Base-by-base conservation (phyloP, 1,140 invertebrate species). In the Potamilus streckersoni region DNA sequence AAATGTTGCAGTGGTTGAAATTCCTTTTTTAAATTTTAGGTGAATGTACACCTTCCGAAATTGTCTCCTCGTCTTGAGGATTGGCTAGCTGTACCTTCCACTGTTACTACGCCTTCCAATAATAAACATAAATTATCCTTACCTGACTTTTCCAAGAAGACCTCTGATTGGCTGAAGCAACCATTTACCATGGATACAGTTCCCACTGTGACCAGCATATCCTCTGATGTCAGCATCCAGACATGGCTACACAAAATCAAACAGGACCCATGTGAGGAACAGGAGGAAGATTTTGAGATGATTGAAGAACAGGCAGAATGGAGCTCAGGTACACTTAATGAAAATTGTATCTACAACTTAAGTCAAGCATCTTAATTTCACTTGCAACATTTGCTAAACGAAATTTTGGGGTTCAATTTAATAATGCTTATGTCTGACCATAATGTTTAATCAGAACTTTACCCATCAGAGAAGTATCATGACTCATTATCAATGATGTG, bases 241-340 rank as follows among this genome's bases (percentile, higher is more conserved):
- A 77, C 69, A 15, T 77, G 75, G 75, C 69, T 77, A 14, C 69
- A 71, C 69, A 77, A 77, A 55, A 77, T 77, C 55, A 77, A 77
- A 27, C 75, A 72, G 60, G 68, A 38, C 38, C 75, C 75, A 14
- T 67, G 63, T 58, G 75, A 77, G 64, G 75, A 77, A 49, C 70
- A 77, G 14, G 75, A 77, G 31, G 75, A 77, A 2, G 75, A 77
- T 13, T 77, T 72, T 31, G 75, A 77, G 49, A 72, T 77, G 72
- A 66, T 77, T 17, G 75, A 77, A 16, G 75, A 77, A 31, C 68
- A 72, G 57, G 72, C 75, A 73, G 75, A 71, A 72, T 69, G 19
- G 69, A 23, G 23, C 70, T 60, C 69, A 62, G 20, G 20, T 31
- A 20, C 69, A 49, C 11, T 49, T 49, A 49, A 49, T 6, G 38